Evolutionary conservation across 2,888 invertebrate species (phyloP).

Genomic region (Ariolimax columbianus): DNA sequence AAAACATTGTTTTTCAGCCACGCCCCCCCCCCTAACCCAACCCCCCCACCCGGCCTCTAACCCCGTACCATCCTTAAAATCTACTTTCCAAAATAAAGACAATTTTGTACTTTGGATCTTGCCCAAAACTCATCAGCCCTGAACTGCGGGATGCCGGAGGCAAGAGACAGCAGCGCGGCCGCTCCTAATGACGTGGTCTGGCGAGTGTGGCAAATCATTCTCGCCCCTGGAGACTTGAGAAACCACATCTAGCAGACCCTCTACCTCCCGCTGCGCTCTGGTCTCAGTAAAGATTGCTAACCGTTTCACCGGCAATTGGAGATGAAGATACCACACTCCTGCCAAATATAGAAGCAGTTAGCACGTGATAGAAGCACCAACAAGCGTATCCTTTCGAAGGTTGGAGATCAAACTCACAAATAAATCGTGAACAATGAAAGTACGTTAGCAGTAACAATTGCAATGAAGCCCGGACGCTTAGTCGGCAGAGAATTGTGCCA

Average conservation of each 20-base stretch:
- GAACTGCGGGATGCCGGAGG: neutral
- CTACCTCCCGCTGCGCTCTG: neutral
- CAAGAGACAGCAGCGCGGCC: neutral
- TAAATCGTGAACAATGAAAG: no score
- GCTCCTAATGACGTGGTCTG: conserved; percentile 27
- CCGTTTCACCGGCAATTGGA: neutral
- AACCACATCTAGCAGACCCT: conserved; percentile 8
- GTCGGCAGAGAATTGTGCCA: no score
- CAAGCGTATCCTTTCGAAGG: no score
- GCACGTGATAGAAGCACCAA: neutral
- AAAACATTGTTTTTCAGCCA: no score
- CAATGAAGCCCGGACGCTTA: no score
- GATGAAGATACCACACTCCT: conserved; percentile 19
- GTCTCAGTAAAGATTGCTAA: conserved; percentile 1
- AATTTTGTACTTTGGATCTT: neutral
- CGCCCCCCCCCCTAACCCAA: no score
- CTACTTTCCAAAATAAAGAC: neutral
- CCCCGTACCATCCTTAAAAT: no score
- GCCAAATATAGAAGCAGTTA: neutral
- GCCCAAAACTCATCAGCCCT: neutral
- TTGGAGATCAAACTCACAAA: no score
- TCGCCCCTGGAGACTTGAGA: conserved; percentile 4
- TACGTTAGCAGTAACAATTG: no score
- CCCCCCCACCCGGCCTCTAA: no score
- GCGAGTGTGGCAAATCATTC: conserved; percentile 25